Evolutionary conservation across 2,888 invertebrate species (phyloP), one percentile per base, ranked within the genome.

Genomic region (Cheilosia urbana): DNA sequence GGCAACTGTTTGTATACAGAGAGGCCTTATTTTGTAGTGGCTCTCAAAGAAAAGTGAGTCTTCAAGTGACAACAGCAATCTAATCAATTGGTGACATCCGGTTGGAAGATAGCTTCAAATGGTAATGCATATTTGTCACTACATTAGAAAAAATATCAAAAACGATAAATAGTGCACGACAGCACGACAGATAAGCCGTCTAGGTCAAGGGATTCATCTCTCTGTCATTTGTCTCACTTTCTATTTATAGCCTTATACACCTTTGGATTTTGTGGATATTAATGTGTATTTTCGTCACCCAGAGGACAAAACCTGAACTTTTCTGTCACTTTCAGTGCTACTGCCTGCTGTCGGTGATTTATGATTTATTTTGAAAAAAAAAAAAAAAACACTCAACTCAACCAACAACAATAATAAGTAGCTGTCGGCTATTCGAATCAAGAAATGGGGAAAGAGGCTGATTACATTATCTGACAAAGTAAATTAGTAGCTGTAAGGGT

Each of bases 31-130:
- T 17, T 17, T 17, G 5, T 45, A 17, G 2, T 45, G 17, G 24
- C 30, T 34, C 55, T 30, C 9, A 9, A 30, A 7, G 6, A 21
- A 24, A 51, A 51, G 15, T 51, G 45, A 9, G 17, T 47, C 45
- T 17, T 47, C 17, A 47, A 47, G 45, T 47, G 17, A 7, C 3
- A 47, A n/a, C 45, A 17, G 53, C 53, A 58, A 37, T 58, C 57
- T 37, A 34, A 58, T 58, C 57, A 58, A 58, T 58, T 58, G 37
- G 13, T 2, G 30, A 30, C 57, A 34, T 58, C 57, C 57, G 57
- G 57, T 58, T 7, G 17, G 57, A 13, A 34, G 57, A 57, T 57
- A 34, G n/a, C 19, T 34, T 57, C 6, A 13, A 51, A 51, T 51
- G 15, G 15, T 2, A 9, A 9, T 13, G 15, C 24, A 15, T 51